phyloP scores from a whole-genome alignment of 2,888 invertebrate species.

The Scaptomyza caliginosa region DNA sequence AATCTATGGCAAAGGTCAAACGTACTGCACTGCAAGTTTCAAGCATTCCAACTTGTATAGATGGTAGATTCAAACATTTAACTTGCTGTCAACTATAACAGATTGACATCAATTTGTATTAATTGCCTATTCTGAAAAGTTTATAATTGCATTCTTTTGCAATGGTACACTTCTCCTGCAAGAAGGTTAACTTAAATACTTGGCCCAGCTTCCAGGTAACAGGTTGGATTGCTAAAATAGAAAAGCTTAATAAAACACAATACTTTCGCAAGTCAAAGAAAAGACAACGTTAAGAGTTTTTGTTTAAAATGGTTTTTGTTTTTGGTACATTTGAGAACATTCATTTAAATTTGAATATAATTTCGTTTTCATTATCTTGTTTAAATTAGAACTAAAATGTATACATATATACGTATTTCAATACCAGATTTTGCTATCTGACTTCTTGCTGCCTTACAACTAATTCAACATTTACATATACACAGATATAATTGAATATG shows the following conservation, averaged over 20 bases:
- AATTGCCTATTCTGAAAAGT: background rate
- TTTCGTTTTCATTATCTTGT: constrained; percentile 47
- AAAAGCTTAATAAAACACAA: background rate
- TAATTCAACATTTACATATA: constrained; percentile 77
- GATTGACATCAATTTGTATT: background rate
- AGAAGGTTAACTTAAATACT: background rate
- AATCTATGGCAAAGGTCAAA: background rate
- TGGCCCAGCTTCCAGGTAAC: background rate
- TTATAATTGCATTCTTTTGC: background rate
- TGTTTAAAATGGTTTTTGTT: constrained; percentile 32
- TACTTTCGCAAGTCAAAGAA: background rate
- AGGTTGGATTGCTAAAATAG: background rate
- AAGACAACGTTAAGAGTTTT: constrained; percentile 5
- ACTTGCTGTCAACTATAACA: background rate
- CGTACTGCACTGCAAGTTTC: background rate
- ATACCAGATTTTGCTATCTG: constrained; percentile 51
- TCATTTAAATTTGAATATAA: constrained; percentile 68
- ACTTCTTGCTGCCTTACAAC: constrained; percentile 60
- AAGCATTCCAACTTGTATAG: background rate
- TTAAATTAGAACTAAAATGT: constrained; percentile 51
- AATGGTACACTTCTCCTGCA: background rate
- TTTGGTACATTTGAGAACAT: constrained; percentile 76
- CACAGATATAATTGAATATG: constrained; percentile 54
- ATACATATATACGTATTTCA: constrained; percentile 48
- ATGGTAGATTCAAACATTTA: background rate